These are phyloP conservation scores for Diadophis punctatus DNA, from an alignment of 2,113 vertebrate species.

Conservation along the genomic window DNA sequence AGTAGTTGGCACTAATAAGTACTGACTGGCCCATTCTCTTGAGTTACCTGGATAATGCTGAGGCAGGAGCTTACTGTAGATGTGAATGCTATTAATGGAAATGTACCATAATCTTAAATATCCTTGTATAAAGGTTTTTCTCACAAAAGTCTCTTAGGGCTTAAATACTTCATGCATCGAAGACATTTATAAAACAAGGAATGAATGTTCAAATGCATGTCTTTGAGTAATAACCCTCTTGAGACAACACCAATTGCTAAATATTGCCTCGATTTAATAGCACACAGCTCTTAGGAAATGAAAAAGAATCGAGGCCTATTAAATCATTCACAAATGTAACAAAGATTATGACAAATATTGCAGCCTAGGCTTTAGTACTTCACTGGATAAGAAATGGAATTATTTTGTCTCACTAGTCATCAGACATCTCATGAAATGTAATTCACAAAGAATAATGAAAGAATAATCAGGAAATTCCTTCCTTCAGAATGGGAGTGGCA, in stretches of 20 bases:
- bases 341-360: slow-evolving; percentile 58
- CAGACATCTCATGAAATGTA: slow-evolving; percentile 21
- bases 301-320: slow-evolving; percentile 51
- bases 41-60: slow-evolving; percentile 24
- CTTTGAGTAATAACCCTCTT: slow-evolving; percentile 63
- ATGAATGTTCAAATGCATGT: slow-evolving; percentile 60
- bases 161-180: slow-evolving; percentile 55
- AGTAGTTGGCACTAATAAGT: slow-evolving; percentile 15
- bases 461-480: slow-evolving; percentile 27
- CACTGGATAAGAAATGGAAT: slow-evolving; percentile 28
- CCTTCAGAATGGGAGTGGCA: not conserved
- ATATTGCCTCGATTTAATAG: slow-evolving; percentile 55
- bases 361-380: slow-evolving; percentile 29
- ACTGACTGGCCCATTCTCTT: not conserved
- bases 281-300: slow-evolving; percentile 58
- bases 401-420: slow-evolving; percentile 37
- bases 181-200: slow-evolving; percentile 61
- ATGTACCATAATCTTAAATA: slow-evolving; percentile 55
- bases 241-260: slow-evolving; percentile 55
- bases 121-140: slow-evolving; percentile 45
- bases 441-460: slow-evolving; percentile 23
- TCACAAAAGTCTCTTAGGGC: slow-evolving; percentile 36
- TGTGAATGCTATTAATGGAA: slow-evolving; percentile 40
- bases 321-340: slow-evolving; percentile 51
- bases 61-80: slow-evolving; percentile 26